Conservation (phyloP, 2,797 vertebrate genomes). For the Phalanger gymnotis region DNA sequence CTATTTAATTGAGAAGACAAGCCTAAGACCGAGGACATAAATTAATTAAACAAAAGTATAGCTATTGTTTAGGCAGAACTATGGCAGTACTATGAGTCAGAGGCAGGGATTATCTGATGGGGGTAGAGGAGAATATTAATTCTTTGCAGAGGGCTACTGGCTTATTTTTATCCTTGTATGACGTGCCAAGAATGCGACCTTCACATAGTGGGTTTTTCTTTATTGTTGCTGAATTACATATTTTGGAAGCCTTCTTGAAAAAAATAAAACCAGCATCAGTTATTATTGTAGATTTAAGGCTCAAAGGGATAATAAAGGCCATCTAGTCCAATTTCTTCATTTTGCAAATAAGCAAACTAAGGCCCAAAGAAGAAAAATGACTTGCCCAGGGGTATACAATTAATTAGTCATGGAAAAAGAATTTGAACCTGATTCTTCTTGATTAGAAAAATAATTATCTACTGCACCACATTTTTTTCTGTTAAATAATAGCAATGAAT, state of each 20-base stretch:
- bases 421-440: not conserved
- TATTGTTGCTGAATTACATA: not conserved
- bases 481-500: not conserved
- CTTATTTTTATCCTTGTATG: not conserved
- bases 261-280: not conserved
- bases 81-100: not conserved
- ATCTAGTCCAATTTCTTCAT: not conserved
- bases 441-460: not conserved
- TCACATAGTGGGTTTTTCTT: not conserved
- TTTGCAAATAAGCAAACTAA: not conserved
- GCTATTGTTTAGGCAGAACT: no score
- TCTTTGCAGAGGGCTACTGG: not conserved
- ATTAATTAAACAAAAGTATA: no score
- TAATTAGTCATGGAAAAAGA: no score
- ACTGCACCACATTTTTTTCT: not conserved
- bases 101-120: not conserved
- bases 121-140: not conserved
- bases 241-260: not conserved
- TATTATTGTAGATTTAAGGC: not conserved
- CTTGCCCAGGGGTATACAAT: no score
- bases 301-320: not conserved
- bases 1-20: no score
- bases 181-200: not conserved
- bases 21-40: no score
- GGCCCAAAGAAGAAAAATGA: no score